A percentile compares a stretch with the other conserved stretches of the same genome.
Conservation (phyloP, 2,113 vertebrate genomes). For the Tyto alba region DNA sequence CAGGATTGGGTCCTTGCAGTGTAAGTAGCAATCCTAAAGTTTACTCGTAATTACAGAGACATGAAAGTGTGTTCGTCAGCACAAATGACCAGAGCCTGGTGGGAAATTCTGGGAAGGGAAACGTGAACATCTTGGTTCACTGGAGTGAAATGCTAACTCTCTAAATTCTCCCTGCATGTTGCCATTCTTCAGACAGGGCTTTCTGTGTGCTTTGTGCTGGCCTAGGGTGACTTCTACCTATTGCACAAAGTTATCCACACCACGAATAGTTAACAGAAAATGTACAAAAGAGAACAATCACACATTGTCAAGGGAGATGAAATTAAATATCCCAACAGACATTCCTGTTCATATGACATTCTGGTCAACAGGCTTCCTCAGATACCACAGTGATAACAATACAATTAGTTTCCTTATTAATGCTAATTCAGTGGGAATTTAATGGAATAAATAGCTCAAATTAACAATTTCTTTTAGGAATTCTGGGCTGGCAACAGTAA, state of each 20-base stretch:
- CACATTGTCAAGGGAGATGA: background rate
- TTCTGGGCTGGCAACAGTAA: background rate
- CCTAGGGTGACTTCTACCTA: background rate
- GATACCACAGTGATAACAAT: background rate
- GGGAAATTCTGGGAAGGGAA: background rate
- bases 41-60: background rate
- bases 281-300: background rate
- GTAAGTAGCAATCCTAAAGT: background rate
- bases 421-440: background rate
- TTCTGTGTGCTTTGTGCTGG: background rate
- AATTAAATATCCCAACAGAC: slow-evolving; percentile 44
- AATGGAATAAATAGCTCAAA: background rate
- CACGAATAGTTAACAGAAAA: background rate
- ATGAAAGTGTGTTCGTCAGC: background rate
- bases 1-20: background rate
- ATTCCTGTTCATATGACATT: background rate
- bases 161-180: background rate
- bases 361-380: background rate
- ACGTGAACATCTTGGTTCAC: background rate
- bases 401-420: background rate
- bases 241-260: background rate
- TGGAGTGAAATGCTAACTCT: background rate
- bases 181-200: background rate
- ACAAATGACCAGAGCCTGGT: background rate
- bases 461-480: background rate